Percentiles rank a stretch among this genome's conserved stretches.
Evolutionary conservation across 2,888 invertebrate species (phyloP).

Genomic region (Hirtodrosophila histrioides): DNA sequence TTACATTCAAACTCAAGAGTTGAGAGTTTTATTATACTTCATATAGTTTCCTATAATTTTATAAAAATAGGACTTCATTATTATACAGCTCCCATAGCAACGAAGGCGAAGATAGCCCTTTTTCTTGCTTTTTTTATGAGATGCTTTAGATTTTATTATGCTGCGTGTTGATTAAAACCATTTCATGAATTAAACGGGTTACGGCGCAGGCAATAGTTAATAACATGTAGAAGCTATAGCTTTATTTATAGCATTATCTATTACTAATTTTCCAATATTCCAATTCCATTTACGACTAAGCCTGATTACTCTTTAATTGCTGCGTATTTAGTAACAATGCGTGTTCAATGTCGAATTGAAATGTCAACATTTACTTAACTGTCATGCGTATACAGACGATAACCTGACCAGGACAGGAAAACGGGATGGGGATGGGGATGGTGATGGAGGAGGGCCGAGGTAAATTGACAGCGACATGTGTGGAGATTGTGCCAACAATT

Average conservation of each 20-base stretch:
- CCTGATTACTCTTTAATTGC: constrained; percentile 32
- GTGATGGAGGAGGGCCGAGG: not conserved
- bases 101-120: no score
- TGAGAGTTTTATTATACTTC: no score
- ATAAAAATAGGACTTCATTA: no score
- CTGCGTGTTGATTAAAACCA: no score
- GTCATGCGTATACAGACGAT: constrained; percentile 33
- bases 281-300: not conserved
- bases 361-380: constrained; percentile 59
- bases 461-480: constrained; percentile 38
- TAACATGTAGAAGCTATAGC: no score
- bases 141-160: no score
- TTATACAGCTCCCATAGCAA: no score
- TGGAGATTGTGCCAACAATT: constrained; percentile 37
- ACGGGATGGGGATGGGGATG: not conserved
- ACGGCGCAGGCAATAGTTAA: no score
- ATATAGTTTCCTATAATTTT: no score
- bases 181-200: no score
- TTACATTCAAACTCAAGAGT: no score
- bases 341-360: constrained; percentile 47
- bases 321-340: constrained; percentile 30
- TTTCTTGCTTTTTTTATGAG: no score
- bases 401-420: constrained; percentile 2
- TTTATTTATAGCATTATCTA: not conserved
- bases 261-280: not conserved